Base-by-base conservation (phyloP, 1,140 invertebrate species). In the Drosophila tsacasi region DNA sequence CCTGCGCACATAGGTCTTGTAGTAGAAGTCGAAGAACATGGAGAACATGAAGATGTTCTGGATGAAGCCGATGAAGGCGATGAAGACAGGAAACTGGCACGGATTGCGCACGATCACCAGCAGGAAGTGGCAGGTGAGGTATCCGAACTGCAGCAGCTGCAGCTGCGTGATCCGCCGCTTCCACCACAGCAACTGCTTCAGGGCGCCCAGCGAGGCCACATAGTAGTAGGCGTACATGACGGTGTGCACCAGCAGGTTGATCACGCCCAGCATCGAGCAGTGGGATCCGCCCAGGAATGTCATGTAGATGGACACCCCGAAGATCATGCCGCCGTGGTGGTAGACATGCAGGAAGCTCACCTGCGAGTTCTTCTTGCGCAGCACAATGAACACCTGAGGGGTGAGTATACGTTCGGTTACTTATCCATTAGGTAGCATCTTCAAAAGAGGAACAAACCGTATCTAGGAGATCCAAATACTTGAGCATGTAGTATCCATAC, bases 341-440 rank as follows among this genome's bases (percentile, higher is more conserved):
- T 97, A 97, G 0, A 98, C 94, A 77, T 98, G 97, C 6, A 98
- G 94, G 83, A 97, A 97, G 15, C 96, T 95, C 5, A 97, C 93
- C 93, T 98, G 97, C 68, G 95, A 95, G 65, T 96, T 94, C 90
- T 98, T 98, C 92, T 98, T 98, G 5, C 96, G 94, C 50, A 97
- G 82, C 54, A 97, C 94, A 83, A 97, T 97, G 87, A 97, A 97
- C n/a, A 97, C 93, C 89, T 94, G 12, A 13, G 64, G 3, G 40
- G 32, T 6, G 21, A 42, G 40, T 5, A 32, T 1, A 39, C 6
- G 7, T 47, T 32, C 1, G n/a, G 17, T 25, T 46, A 25, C 8
- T 2, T 8, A 1, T 7, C 5, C 5, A 54, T 21, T 5, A 10
- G 8, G 13, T 3, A 15, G 32, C 1, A 9, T 4, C 2, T 23